Conservation (phyloP, 2,888 invertebrate genomes). For the Hirtodrosophila confusa region DNA sequence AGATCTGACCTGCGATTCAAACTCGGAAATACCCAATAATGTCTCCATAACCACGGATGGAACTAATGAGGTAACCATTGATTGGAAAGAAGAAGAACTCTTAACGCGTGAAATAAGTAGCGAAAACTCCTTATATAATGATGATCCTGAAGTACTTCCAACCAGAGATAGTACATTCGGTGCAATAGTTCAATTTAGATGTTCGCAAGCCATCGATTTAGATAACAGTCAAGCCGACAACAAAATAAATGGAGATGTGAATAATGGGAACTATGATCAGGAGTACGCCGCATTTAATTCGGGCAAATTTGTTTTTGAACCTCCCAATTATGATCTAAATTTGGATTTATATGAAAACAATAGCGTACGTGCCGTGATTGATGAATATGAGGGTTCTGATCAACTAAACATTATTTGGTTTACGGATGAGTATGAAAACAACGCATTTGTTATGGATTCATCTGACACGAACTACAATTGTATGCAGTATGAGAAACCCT, state of each 20-base stretch:
- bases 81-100: not conserved
- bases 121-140: not conserved
- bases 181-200: constrained; percentile 42
- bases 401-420: constrained; percentile 79
- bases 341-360: constrained; percentile 58
- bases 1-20: constrained; percentile 32
- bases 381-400: constrained; percentile 32
- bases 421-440: constrained; percentile 52
- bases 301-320: constrained; percentile 57
- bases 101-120: not conserved
- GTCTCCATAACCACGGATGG: not conserved
- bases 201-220: constrained; percentile 29
- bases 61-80: not conserved
- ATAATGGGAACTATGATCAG: not conserved
- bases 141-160: not conserved
- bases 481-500: constrained; percentile 60
- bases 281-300: not conserved
- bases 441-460: constrained; percentile 3
- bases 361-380: constrained; percentile 62
- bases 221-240: not conserved
- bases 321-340: constrained; percentile 71
- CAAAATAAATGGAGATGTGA: not conserved
- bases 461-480: constrained; percentile 69
- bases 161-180: constrained; percentile 11
- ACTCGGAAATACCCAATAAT: not conserved